Conservation (phyloP, 2,113 vertebrate species). For the Oostethus manadensis region DNA sequence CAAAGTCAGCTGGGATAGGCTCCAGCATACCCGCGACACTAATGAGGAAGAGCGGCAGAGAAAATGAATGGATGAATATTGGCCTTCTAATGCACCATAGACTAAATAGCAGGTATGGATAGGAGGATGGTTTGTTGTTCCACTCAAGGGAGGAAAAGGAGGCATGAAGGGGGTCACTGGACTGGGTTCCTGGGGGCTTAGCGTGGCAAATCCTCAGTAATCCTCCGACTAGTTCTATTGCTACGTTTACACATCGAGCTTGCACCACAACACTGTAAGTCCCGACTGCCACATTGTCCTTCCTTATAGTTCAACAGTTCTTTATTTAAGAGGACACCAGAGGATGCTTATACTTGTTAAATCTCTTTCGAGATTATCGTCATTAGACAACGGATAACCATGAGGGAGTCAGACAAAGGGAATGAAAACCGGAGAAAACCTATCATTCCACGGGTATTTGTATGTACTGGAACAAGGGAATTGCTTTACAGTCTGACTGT, state of each 20-base stretch:
- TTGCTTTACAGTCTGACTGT: neutral
- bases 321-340: slow-evolving; percentile 8
- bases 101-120: slow-evolving; percentile 5
- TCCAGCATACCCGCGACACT: too few relatives aligned
- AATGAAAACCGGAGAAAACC: slow-evolving; percentile 17
- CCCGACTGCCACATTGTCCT: slow-evolving; percentile 2
- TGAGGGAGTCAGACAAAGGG: neutral
- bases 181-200: slow-evolving; percentile 63
- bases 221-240: slow-evolving; percentile 50
- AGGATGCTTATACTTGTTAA: slow-evolving; percentile 20
- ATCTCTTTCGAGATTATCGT: slow-evolving; percentile 37
- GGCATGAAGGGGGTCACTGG: slow-evolving; percentile 48
- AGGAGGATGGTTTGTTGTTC: slow-evolving; percentile 22
- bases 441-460: slow-evolving; percentile 15
- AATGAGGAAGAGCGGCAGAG: too few relatives aligned
- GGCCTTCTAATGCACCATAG: neutral
- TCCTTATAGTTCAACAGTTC: slow-evolving; percentile 18
- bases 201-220: slow-evolving; percentile 69
- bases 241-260: slow-evolving; percentile 46
- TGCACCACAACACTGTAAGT: slow-evolving; percentile 2
- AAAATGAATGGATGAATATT: too few relatives aligned
- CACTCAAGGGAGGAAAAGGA: slow-evolving; percentile 23
- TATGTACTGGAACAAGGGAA: slow-evolving; percentile 1
- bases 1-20: too few relatives aligned
- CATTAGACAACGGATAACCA: slow-evolving; percentile 24